phyloP scores from a whole-genome alignment of 2,797 vertebrate species.

The Oreortyx pictus region DNA sequence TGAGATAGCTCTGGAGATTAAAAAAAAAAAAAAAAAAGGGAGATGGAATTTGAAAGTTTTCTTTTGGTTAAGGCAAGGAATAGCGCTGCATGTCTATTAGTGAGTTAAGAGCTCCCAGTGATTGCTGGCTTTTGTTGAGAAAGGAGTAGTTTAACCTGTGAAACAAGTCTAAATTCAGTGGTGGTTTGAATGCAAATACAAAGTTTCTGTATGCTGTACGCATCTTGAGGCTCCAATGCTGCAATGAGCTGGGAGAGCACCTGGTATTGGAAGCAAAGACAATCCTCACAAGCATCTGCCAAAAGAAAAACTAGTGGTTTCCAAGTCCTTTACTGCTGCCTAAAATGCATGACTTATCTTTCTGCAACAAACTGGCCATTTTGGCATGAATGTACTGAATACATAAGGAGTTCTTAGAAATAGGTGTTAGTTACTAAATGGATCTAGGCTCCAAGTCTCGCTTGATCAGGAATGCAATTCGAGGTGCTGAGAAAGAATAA shows the following conservation, averaged over 20 bases:
- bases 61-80: neutral
- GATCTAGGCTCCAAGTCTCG: neutral
- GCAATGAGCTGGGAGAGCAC: neutral
- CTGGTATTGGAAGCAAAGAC: neutral
- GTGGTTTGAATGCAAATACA: neutral
- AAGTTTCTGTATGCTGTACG: neutral
- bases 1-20: neutral
- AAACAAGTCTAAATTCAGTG: neutral
- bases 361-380: neutral
- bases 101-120: neutral
- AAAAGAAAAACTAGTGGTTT: neutral
- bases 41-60: neutral
- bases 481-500: neutral
- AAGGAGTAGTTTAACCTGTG: neutral
- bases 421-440: neutral
- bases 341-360: neutral
- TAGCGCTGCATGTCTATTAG: neutral
- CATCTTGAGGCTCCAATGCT: neutral
- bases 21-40: too few species aligned
- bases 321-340: neutral
- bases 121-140: neutral
- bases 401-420: constrained; percentile 11
- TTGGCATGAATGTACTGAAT: neutral
- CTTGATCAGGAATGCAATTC: neutral
- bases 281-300: neutral